Conservation (phyloP, 2,113 vertebrate genomes). For the Mesoclemmys tuberculata region DNA sequence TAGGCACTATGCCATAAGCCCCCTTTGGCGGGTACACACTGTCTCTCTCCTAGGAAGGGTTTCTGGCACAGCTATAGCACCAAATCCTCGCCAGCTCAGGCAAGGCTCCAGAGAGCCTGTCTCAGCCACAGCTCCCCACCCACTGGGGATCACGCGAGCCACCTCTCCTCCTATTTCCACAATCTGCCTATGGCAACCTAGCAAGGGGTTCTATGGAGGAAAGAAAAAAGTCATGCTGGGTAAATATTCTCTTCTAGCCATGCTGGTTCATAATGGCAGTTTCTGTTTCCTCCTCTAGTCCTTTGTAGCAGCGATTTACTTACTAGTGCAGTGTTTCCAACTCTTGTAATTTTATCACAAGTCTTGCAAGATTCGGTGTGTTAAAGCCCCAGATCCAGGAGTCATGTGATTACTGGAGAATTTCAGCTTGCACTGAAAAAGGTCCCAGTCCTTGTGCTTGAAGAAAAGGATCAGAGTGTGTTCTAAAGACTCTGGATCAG, state of each 20-base stretch:
- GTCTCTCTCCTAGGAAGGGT: not conserved
- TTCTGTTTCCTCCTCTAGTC: not conserved
- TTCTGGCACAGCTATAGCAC: too few species aligned
- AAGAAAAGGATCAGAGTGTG: not conserved
- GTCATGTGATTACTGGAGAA: not conserved
- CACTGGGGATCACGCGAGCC: not conserved
- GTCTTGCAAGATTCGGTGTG: not conserved
- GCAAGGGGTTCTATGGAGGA: not conserved
- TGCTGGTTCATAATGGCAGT: not conserved
- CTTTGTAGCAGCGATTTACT: not conserved
- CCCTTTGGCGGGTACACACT: not conserved
- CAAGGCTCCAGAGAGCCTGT: not conserved
- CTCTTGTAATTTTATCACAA: not conserved
- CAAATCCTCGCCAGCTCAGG: not conserved
- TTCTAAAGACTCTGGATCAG: not conserved
- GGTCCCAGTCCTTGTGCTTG: not conserved
- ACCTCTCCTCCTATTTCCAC: not conserved
- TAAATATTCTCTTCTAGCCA: not conserved
- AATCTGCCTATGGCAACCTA: not conserved
- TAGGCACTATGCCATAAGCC: not conserved
- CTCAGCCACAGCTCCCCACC: not conserved
- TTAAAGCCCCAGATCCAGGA: not conserved
- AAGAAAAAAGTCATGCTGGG: not conserved
- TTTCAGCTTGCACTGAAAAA: not conserved
- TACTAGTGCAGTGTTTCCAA: not conserved